These are phyloP conservation scores for Agrilus planipennis DNA, from an alignment of 1,140 invertebrate species.

Conservation along the genomic window DNA sequence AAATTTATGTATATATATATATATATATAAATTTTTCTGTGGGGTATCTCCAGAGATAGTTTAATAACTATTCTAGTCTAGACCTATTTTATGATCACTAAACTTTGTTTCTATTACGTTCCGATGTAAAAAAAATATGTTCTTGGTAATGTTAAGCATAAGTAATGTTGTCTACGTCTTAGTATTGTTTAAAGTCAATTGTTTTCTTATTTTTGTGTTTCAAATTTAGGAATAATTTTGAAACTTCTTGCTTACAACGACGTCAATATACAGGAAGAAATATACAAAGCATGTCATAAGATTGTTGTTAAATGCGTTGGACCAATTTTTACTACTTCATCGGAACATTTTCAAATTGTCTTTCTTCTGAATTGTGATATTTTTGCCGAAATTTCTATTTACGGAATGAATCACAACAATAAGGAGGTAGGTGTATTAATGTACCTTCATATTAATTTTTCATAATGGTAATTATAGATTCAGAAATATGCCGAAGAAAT, in stretches of 20 bases:
- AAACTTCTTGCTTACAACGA: conserved; percentile 37
- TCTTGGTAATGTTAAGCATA: too few relatives aligned
- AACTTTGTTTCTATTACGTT: too few relatives aligned
- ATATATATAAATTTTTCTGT: too few relatives aligned
- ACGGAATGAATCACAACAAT: conserved; percentile 41
- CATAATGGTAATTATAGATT: conserved; percentile 33
- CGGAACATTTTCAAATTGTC: conserved; percentile 28
- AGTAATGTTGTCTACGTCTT: too few relatives aligned
- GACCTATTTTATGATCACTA: too few relatives aligned
- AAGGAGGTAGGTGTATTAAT: conserved; percentile 23
- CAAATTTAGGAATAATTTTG: conserved; percentile 34
- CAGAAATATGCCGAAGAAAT: conserved; percentile 44
- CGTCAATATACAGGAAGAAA: conserved; percentile 28
- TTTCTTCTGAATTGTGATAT: conserved; percentile 44
- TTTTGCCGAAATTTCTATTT: conserved; percentile 49
- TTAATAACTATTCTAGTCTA: too few relatives aligned
- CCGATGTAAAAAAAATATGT: too few relatives aligned
- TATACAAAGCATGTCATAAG: conserved; percentile 34
- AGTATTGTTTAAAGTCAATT: too few relatives aligned
- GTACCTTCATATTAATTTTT: not conserved
- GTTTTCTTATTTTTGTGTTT: too few relatives aligned
- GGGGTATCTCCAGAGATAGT: too few relatives aligned
- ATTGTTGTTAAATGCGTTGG: conserved; percentile 33
- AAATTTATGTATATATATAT: too few relatives aligned
- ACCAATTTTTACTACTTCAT: conserved; percentile 28